Base-by-base conservation (phyloP, 2,888 invertebrate genomes). In the Leptinotarsa tumamoca region DNA sequence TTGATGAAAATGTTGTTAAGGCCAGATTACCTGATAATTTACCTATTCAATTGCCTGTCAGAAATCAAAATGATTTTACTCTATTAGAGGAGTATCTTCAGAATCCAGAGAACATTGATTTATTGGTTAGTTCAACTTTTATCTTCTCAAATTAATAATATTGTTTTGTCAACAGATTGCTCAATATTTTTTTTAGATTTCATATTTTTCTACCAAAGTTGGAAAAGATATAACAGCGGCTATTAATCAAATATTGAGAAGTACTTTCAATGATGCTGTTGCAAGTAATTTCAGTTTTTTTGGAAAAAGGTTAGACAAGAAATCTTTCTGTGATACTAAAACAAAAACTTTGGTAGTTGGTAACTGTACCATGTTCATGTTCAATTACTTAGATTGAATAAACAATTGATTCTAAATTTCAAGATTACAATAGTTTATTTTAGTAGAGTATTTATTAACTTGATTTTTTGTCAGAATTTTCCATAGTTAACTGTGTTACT, bases 191-290 rank as follows among this genome's bases (percentile, higher is more conserved):
- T 54, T 67, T 54, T 49, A 51, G 67, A 52, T 72, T 67, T 49
- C 67, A 17, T 67, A 72, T 67, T 67, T 72, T 17, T 67, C 72
- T 33, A 67, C 72, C 50, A 33, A 51, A 51, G 72, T 23, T 54
- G 67, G 54, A n/a, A 54, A 67, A 43, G 54, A 56, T 51, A 43
- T 67, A 54, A 52, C 67, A 14, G 5, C 72, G n/a, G 67, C 66
- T 51, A 72, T 67, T 27, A 72, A 72, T 67, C 63, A 58, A 72
- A 67, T 72, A 52, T 72, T 72, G 52, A 72, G 67, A 54, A 66
- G 67, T 52, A 51, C 67, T 49, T 17, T 67, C 27, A 72, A 51
- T 52, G 67, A 72, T 67, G 72, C 67, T 17, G 72, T 67, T 27
- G 72, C 72, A 15, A 72, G 67, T 52, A 33, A 63, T 66, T 72